A percentile compares a stretch with the other conserved stretches of the same genome.
Conservation (phyloP, 2,888 invertebrate species). For the Macrophya alboannulata region DNA sequence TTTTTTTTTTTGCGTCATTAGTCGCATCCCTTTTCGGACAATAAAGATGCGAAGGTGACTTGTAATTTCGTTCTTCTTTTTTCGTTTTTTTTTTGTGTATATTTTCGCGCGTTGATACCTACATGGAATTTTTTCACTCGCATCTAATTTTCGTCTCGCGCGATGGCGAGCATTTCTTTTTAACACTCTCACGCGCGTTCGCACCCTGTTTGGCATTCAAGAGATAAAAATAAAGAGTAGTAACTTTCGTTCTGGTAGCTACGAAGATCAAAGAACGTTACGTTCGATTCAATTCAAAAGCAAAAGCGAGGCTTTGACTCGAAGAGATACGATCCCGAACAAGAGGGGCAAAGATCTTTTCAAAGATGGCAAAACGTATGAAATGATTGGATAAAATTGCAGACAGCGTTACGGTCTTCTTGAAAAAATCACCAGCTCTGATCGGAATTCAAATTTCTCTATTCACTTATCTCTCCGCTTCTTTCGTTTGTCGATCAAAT, state of each 20-base stretch:
- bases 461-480: background rate
- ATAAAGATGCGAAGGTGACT: background rate
- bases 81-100: background rate
- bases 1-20: background rate
- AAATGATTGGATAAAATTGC: conserved; percentile 12
- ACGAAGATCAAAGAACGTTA: conserved; percentile 38
- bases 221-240: conserved; percentile 11
- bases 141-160: conserved; percentile 4
- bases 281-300: conserved; percentile 34
- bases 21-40: background rate
- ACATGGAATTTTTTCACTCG: conserved; percentile 17
- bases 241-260: background rate
- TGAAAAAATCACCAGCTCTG: background rate
- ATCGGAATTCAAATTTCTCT: background rate
- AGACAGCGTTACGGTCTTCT: background rate
- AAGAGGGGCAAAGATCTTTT: conserved; percentile 6
- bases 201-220: background rate
- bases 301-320: conserved; percentile 7
- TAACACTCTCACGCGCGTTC: background rate
- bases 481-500: background rate
- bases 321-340: conserved; percentile 7
- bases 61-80: background rate
- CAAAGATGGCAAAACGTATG: conserved; percentile 27
- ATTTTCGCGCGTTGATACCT: background rate
- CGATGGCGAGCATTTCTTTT: conserved; percentile 4